Base-by-base conservation (phyloP, 2,888 invertebrate species). In the Xylota segnis region DNA sequence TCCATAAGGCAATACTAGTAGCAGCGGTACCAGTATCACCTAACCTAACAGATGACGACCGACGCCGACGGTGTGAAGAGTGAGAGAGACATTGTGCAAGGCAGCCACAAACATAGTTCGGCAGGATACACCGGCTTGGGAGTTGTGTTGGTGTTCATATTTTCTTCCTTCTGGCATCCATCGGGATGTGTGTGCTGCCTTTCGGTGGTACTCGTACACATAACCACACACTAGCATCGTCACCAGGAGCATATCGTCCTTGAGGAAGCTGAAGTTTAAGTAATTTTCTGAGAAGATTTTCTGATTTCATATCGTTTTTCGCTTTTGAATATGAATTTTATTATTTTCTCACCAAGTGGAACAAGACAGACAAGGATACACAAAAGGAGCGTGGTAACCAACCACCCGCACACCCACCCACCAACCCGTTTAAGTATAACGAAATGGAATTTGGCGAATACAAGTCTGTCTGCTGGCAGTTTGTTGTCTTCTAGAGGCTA, bases 221-320 rank as follows among this genome's bases (percentile, higher is more conserved):
- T 3, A 14, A 63, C 14, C 52, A 16, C n/a, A n/a, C n/a, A n/a
- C 45, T 54, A 45, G 6, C 70, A 52, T 37, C 50, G 37, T 32
- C 47, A 47, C 18, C 47, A 27, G 27, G n/a, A 70, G 40, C 54
- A 52, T 81, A 54, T 68, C 61, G 74, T 71, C 71, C 47, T 63
- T 70, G 65, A 68, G 61, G n/a, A 65, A 50, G 34, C 56, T 34
- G 10, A 63, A 75, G 70, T 82, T 82, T 70, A 63, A 70, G 76
- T 70, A 82, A 82, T 82, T 70, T 76, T 63, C 52, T 63, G 45
- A 47, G 34, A 56, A 68, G 81, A 81, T 75, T 68, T 37, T 10
- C 32, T 63, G 50, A 61, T 66, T 74, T 81, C 16, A 23, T 61
- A 65, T 71, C 50, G 50, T 5, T 43, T 34, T 10, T 9, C 9